Base-by-base conservation (phyloP, 2,888 invertebrate species). In the Cremastinae sp. region DNA sequence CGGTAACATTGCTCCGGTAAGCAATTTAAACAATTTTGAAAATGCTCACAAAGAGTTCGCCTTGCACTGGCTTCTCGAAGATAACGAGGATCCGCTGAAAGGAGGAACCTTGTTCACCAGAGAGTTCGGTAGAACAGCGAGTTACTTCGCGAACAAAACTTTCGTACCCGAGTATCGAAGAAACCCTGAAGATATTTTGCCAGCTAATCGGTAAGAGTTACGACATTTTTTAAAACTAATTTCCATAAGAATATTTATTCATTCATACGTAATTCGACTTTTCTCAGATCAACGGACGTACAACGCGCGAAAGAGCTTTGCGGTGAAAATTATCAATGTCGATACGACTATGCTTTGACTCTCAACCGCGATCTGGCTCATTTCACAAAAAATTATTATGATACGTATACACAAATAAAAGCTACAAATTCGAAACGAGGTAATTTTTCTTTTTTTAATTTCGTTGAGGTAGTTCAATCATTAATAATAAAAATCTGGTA, bases 261-360 rank as follows among this genome's bases (percentile, higher is more conserved):
- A 0, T 18, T 16, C 41, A 0, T 64, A 43, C 22, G 3, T 59
- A 22, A 10, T 43, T 68, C 28, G 28, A 43, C 2, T 54, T 68
- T 5, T 79, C 78, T 14, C 80, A 91, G 91, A 62, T 92, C 94
- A 0, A 90, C 91, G 7, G 94, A 95, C 80, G 91, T 94, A 36
- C 89, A 90, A 0, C 90, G 92, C 56, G 95, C 96, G 0, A 90
- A 92, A 53, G 93, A 94, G 59, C 90, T 96, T 9, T 97, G 97
- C 83, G 95, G 95, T 56, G 94, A 95, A 65, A 94, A 94, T 0
- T 95, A 95, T 88, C 96, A 97, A 85, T 98, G 98, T 89, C 93
- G 94, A 82, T 98, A 94, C 85, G 98, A 98, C 87, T 98, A 94
- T 86, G 94, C 95, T 0, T 94, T 97, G 92, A 96, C 96, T 0